Base-by-base conservation (phyloP, 2,797 vertebrate species). In the Oreochromis mossambicus region DNA sequence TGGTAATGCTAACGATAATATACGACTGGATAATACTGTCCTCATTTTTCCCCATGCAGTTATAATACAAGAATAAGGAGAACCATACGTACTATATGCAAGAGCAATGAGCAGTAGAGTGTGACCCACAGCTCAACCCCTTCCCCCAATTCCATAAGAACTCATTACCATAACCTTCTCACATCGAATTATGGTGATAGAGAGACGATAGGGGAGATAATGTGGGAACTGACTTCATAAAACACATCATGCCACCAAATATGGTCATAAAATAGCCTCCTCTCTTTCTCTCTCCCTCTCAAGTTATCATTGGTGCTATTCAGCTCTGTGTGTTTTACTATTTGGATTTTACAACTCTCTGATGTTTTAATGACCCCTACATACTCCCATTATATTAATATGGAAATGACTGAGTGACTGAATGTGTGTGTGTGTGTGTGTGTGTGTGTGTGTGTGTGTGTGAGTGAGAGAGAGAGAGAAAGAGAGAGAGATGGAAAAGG, bases 371-470 rank as follows among this genome's bases (percentile, higher is more conserved):
- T 84, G 82, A 92, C 68, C 56, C 75, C 63, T 24, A 66, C 24
- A 21, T 84, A 87, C 86, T 79, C 61, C 75, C 14, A 83, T 77
- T 87, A 70, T 86, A 92, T 93, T 92, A 92, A 93, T 92, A 92
- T 92, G 87, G 34, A 92, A 93, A 92, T 80, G 17, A 75, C 12
- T 50, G 3, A 54, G 63, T 56, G 54, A 11, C 56, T 61, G 56
- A 34, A 34, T 61, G 56, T 34, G 0, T 61, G 29, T 34, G 2
- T 26, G 21, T 56, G 2, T n/a, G 13, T 26, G 52, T 17, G 50
- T 21, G 48, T 52, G 58, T 15, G 61, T 24, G 21, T 26, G 63
- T 12, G 78, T 7, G 50, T 54, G 68, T 77, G 73, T 3, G 24
- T 24, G n/a, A n/a, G 24, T 24, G 24, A 24, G 21, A 24, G 21